Base-by-base conservation (phyloP, 2,113 vertebrate species). In the Nannobrachium achirus region DNA sequence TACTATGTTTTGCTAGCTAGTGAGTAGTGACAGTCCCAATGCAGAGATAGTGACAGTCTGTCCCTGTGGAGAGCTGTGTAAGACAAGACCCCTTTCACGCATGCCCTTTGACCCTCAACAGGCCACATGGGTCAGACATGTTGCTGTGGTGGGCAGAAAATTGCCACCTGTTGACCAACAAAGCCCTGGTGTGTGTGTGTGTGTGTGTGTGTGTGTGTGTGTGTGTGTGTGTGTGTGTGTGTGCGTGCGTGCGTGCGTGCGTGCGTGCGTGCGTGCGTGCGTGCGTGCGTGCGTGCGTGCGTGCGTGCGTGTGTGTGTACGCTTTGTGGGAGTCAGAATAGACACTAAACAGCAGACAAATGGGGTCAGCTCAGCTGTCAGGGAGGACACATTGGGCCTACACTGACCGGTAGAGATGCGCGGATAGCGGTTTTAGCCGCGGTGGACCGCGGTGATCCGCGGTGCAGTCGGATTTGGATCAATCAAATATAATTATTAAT, bases 111-210 rank as follows among this genome's bases (percentile, higher is more conserved):
- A 74, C 71, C 73, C 33, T 33, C 25, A 20, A n/a, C 50, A 46
- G 16, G 59, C 52, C 66, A 64, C 63, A 65, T 8, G 48, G 46
- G 74, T 68, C 60, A 76, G 69, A 67, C 66, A 63, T 62, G 79
- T 64, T 81, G 71, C 74, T 79, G 80, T 20, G 77, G 46, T 66
- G 68, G 51, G 49, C 73, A 86, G 40, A 85, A 82, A 79, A 76
- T 50, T 70, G 63, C 56, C 20, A 33, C 15, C 10, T 15, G 42
- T 18, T 62, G 61, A 33, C 3, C 20, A 60, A 79, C 69, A 79
- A 75, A 75, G 61, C 63, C 20, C 40, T 25, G 0, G n/a, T 0
- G 44, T 19, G 39, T 59, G 9, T 62, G 61, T 42, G 51, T 38
- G 63, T 41, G 33, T 55, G 52, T 19, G 18, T 14, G 18, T 19